Conservation (phyloP, 2,113 vertebrate genomes). For the Puntigrus tetrazona region DNA sequence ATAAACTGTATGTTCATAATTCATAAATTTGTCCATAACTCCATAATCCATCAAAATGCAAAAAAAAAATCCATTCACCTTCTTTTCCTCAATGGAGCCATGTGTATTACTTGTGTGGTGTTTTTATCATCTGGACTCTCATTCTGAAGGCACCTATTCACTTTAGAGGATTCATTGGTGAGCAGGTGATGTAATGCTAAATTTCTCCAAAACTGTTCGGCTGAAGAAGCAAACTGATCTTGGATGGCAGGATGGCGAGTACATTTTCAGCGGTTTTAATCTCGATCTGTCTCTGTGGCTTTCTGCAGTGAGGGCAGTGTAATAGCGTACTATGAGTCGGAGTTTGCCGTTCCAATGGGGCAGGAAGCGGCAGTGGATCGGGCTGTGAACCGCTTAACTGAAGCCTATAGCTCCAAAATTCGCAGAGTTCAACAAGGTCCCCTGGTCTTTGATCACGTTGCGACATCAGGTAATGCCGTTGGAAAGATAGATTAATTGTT, state of each 20-base stretch:
- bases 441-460: slow-evolving; percentile 58
- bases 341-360: slow-evolving; percentile 68
- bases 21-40: too few relatives aligned
- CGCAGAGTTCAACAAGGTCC: not conserved
- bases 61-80: too few relatives aligned
- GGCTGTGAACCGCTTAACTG: slow-evolving; percentile 54
- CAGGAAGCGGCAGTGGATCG: slow-evolving; percentile 64
- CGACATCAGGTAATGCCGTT: slow-evolving; percentile 65
- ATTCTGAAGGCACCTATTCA: not conserved
- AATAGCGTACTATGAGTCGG: slow-evolving; percentile 77
- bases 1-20: too few relatives aligned
- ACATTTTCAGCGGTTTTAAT: too few relatives aligned
- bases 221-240: not conserved
- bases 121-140: not conserved
- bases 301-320: slow-evolving; percentile 75
- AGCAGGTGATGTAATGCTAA: not conserved
- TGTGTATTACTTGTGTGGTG: too few relatives aligned
- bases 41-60: too few relatives aligned
- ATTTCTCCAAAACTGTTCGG: not conserved
- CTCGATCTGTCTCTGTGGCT: not conserved
- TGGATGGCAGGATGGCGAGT: not conserved
- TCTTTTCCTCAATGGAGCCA: too few relatives aligned
- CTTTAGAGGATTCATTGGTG: not conserved
- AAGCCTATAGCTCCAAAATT: slow-evolving; percentile 31
- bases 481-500: not conserved